Conservation (phyloP, 2,888 invertebrate species). For the Ptilodon capucinus region DNA sequence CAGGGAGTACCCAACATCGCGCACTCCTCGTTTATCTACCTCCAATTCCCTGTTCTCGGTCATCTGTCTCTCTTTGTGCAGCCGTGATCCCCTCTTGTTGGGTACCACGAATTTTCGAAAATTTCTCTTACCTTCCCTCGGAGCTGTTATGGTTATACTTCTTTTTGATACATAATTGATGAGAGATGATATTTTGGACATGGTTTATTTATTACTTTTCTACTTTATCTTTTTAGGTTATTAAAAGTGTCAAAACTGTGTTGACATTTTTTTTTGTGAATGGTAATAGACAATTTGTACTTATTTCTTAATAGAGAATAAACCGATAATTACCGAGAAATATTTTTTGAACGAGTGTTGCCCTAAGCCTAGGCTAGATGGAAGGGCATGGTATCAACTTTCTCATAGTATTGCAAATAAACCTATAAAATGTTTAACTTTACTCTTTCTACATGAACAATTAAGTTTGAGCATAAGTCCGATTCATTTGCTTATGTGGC, state of each 20-base stretch:
- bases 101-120: slow-evolving; percentile 90
- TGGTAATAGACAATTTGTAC: not conserved
- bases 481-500: too few species aligned
- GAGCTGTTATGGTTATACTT: slow-evolving; percentile 60
- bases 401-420: too few species aligned
- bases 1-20: slow-evolving; percentile 82
- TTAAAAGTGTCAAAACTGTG: slow-evolving; percentile 11
- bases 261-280: not conserved
- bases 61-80: slow-evolving; percentile 84
- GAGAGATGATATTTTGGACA: slow-evolving; percentile 63
- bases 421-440: too few species aligned
- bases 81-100: slow-evolving; percentile 88
- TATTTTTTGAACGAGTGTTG: too few species aligned
- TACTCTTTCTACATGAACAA: too few species aligned
- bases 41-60: slow-evolving; percentile 85
- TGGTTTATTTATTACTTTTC: slow-evolving; percentile 32
- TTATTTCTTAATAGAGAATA: not conserved
- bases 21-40: slow-evolving; percentile 87
- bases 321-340: not conserved
- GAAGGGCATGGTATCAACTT: too few species aligned
- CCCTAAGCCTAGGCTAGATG: too few species aligned
- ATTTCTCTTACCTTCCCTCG: slow-evolving; percentile 88
- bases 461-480: too few species aligned
- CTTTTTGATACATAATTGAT: slow-evolving; percentile 61
- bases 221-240: slow-evolving; percentile 6